phyloP scores from a whole-genome alignment of 2,113 vertebrate genomes.

The Azemiops feae region DNA sequence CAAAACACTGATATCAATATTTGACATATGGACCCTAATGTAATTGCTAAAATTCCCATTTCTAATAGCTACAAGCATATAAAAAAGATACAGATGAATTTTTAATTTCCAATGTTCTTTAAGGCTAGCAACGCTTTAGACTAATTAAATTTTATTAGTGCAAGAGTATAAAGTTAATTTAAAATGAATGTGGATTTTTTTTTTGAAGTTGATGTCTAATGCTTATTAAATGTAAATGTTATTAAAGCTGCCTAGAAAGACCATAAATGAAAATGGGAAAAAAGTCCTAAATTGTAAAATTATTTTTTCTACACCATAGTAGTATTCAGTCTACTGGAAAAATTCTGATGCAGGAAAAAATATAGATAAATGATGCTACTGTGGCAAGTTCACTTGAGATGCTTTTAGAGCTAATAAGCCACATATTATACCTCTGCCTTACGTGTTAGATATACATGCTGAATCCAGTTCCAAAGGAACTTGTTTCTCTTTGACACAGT shows the following conservation, averaged over 20 bases:
- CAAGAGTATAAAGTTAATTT: constrained; percentile 40
- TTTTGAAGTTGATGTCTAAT: constrained; percentile 17
- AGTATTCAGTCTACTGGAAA: not conserved
- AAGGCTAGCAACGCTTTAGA: constrained; percentile 28
- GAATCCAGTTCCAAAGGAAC: not conserved
- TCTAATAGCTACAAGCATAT: constrained; percentile 32
- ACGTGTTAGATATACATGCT: not conserved
- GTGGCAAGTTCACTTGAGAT: not conserved
- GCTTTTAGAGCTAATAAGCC: not conserved
- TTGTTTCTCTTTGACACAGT: not conserved
- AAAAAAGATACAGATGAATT: constrained; percentile 33
- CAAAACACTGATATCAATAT: constrained; percentile 26
- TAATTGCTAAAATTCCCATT: constrained; percentile 41
- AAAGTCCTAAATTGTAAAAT: not conserved
- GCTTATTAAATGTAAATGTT: constrained; percentile 36
- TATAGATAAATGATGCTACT: not conserved
- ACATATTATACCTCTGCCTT: not conserved
- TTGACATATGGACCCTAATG: constrained; percentile 31
- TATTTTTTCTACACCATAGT: not conserved
- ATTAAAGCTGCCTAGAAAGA: constrained; percentile 13
- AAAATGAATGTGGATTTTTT: not conserved
- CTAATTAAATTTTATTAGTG: constrained; percentile 43
- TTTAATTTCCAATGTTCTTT: constrained; percentile 49
- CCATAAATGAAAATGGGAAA: constrained; percentile 4
- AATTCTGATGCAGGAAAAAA: not conserved